Percentiles rank a stretch among this genome's conserved stretches.
Conservation (phyloP, 2,888 invertebrate genomes). For the Boloria selene region DNA sequence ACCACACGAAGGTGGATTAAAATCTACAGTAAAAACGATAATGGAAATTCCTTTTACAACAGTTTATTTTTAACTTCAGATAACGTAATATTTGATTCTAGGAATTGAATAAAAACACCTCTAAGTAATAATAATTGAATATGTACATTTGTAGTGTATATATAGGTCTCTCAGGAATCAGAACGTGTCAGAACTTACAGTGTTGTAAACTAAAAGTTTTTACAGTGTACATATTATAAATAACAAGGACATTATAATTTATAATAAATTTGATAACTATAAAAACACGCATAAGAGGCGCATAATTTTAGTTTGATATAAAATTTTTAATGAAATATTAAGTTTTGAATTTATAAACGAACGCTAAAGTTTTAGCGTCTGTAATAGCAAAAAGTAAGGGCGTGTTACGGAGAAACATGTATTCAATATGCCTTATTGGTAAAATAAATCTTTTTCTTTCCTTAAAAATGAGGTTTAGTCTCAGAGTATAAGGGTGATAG, state of each 20-base stretch:
- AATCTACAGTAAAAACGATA: constrained; percentile 45
- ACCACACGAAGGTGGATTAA: constrained; percentile 36
- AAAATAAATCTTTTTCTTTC: constrained; percentile 22
- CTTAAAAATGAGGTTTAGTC: constrained; percentile 19
- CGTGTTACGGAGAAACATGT: constrained; percentile 24
- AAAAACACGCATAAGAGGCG: too few species aligned
- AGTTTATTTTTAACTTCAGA: constrained; percentile 49
- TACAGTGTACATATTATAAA: too few species aligned
- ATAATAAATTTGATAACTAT: too few species aligned
- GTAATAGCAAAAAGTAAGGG: constrained; percentile 12
- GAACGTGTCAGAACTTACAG: too few species aligned
- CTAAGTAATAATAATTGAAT: not conserved
- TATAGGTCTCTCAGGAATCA: too few species aligned
- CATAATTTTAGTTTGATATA: too few species aligned
- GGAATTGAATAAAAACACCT: constrained; percentile 23
- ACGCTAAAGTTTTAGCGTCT: not conserved
- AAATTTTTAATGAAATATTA: too few species aligned
- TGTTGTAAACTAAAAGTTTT: too few species aligned
- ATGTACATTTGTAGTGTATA: too few species aligned
- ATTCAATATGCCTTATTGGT: constrained; percentile 14
- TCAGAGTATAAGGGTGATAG: constrained; percentile 3
- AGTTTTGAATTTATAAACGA: constrained; percentile 2
- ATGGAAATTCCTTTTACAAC: constrained; percentile 60
- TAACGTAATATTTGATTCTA: constrained; percentile 8
- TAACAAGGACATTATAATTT: too few species aligned